A percentile compares a stretch with the other conserved stretches of the same genome.
Evolutionary conservation across 2,888 invertebrate species (phyloP).

Genomic region (Taphrorychus bicolor): DNA sequence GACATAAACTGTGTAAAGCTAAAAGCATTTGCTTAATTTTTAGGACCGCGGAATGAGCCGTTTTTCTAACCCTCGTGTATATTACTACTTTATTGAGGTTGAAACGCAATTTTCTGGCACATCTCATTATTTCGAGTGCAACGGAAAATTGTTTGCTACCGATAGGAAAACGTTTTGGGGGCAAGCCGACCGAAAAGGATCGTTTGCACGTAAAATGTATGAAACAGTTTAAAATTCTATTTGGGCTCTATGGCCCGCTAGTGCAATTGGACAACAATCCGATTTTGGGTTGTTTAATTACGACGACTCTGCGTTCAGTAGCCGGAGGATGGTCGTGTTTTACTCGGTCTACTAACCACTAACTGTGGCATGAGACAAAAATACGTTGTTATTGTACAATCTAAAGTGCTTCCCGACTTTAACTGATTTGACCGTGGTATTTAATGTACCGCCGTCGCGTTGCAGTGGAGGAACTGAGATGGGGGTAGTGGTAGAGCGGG

Average conservation of each 20-base stretch:
- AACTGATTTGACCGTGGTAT: too few relatives aligned
- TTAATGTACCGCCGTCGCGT: too few relatives aligned
- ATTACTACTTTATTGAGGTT: neutral
- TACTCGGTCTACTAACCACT: too few relatives aligned
- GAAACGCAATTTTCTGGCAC: neutral
- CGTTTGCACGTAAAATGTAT: constrained; percentile 4
- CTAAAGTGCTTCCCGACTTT: too few relatives aligned
- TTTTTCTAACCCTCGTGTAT: neutral
- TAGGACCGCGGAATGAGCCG: neutral
- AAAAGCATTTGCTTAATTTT: constrained; percentile 19
- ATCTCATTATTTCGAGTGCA: constrained; percentile 7
- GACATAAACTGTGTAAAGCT: constrained; percentile 12
- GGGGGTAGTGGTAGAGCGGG: too few relatives aligned
- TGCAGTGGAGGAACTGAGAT: too few relatives aligned
- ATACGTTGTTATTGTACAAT: too few relatives aligned
- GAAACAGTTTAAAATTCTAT: neutral
- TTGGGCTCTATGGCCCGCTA: neutral
- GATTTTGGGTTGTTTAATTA: too few relatives aligned
- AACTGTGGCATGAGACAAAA: too few relatives aligned
- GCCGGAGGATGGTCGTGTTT: too few relatives aligned
- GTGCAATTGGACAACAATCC: too few relatives aligned
- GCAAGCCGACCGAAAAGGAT: neutral
- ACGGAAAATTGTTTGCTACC: neutral
- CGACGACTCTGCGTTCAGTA: too few relatives aligned
- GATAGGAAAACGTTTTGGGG: neutral